Evolutionary conservation across 2,797 vertebrate species (phyloP).

Genomic region (Phalanger gymnotis): DNA sequence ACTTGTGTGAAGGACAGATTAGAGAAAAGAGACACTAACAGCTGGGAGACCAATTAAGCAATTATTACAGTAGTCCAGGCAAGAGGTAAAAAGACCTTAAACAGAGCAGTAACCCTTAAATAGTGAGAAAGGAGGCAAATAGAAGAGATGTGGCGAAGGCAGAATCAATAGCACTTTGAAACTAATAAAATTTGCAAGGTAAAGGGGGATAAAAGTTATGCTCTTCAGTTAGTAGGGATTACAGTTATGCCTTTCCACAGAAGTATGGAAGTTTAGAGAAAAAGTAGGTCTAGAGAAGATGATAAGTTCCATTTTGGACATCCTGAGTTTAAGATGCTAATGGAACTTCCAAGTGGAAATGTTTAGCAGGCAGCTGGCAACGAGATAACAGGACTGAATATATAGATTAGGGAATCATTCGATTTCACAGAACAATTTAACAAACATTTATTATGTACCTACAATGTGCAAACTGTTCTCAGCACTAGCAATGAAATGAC

Average conservation of each 20-base stretch:
- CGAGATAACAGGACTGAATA: neutral
- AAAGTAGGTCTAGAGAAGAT: neutral
- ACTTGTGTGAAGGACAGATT: neutral
- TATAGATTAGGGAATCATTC: neutral
- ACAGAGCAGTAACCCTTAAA: neutral
- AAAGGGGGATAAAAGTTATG: neutral
- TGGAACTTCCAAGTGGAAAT: neutral
- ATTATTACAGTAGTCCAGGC: neutral
- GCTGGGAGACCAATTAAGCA: neutral
- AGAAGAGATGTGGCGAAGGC: neutral
- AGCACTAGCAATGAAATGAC: neutral
- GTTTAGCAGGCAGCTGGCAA: neutral
- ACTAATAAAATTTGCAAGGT: neutral
- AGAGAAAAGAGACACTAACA: neutral
- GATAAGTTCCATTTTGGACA: neutral
- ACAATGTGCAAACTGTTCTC: neutral
- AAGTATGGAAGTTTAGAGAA: neutral
- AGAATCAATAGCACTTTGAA: neutral
- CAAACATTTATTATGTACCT: neutral
- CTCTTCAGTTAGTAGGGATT: too few species aligned
- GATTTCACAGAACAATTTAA: neutral
- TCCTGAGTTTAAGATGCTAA: neutral
- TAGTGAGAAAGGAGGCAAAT: neutral
- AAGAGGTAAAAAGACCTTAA: neutral
- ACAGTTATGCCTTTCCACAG: neutral